Evolutionary conservation across 2,113 vertebrate species (phyloP).

Genomic region (Ictidomys tridecemlineatus): DNA sequence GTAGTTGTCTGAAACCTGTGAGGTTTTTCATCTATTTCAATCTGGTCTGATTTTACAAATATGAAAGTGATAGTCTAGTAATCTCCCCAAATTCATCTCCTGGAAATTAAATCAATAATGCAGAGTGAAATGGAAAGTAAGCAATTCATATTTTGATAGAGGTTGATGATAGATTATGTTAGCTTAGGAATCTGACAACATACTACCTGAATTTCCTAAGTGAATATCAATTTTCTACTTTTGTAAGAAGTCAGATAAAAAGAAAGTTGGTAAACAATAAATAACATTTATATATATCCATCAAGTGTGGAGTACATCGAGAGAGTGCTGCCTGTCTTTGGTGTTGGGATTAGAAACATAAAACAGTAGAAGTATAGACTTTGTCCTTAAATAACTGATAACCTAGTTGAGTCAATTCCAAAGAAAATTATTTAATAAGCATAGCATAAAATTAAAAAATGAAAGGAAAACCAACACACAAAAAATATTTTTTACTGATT

Average conservation of each 20-base stretch:
- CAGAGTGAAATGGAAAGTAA: neutral
- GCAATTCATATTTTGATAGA: neutral
- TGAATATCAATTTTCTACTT: neutral
- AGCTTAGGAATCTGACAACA: neutral
- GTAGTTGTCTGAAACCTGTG: neutral
- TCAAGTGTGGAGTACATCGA: neutral
- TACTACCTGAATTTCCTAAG: neutral
- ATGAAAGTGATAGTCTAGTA: constrained; percentile 19
- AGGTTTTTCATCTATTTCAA: neutral
- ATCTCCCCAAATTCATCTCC: neutral
- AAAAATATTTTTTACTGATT: neutral
- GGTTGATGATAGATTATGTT: neutral
- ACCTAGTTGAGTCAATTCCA: constrained; percentile 3
- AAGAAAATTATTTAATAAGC: constrained; percentile 23
- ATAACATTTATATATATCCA: neutral
- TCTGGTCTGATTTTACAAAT: constrained; percentile 25
- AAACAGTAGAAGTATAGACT: neutral
- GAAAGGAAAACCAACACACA: neutral
- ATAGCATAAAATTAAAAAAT: constrained; percentile 11
- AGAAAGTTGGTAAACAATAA: neutral
- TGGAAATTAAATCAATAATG: constrained; percentile 37
- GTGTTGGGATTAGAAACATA: neutral
- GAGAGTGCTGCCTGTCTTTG: neutral
- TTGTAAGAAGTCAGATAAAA: neutral
- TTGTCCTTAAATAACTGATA: constrained; percentile 19